Base-by-base conservation (phyloP, 2,797 vertebrate genomes). In the Onychomys torridus region DNA sequence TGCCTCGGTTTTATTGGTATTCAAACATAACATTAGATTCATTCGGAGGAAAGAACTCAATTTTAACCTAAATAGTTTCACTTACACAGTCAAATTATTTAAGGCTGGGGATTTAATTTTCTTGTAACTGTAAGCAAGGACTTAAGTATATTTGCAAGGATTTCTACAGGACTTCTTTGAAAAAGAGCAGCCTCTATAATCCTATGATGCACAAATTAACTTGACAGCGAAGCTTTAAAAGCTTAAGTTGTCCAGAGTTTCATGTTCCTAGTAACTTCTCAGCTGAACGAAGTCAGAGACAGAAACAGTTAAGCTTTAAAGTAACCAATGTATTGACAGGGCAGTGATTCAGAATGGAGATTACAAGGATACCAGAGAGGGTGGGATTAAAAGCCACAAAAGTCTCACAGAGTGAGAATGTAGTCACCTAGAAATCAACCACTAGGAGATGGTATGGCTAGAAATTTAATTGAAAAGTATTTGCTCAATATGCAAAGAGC, bases 131-230 rank as follows among this genome's bases (percentile, higher is more conserved):
- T 97, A 96, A 97, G 75, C 82, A 96, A 93, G 71, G 92, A 89
- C 77, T 93, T 97, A 97, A 90, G 77, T 93, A 40, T 86, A 85
- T 93, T 96, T 97, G 34, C n/a, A 87, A 93, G 81, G 91, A 86
- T 92, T 91, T 43, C 88, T 90, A 52, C 49, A 88, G 32, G 87
- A 63, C 67, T 93, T 84, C 91, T 93, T 95, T 95, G 97, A 96
- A 75, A 82, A 96, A 95, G 73, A 93, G 49, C 55, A 97, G 87
- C 29, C 40, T 32, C 23, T 85, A 25, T 83, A 91, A 92, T 93
- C 95, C 63, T 34, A 82, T 43, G 40, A 34, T 59, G 86, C 61
- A 86, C 78, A 97, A 90, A 91, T 85, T 96, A 94, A 96, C 91
- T 91, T 92, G 91, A 95, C 75, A 69, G 23, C 57, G 93, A 78